Conservation (phyloP, 1,140 invertebrate species). For the Neomicropteryx cornuta region DNA sequence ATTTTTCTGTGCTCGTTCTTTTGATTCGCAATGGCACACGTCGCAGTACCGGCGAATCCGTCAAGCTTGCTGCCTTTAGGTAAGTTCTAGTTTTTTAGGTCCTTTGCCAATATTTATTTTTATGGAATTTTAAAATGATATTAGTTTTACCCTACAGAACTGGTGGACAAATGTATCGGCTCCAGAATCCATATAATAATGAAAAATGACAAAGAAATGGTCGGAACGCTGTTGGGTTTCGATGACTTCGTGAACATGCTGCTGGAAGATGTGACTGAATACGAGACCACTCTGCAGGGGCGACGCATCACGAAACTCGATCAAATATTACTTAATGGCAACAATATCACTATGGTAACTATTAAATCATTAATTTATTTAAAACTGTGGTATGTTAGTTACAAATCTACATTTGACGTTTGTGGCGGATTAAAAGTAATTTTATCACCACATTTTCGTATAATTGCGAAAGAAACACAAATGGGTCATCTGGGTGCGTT, state of each 20-base stretch:
- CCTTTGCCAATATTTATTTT: conserved; percentile 8
- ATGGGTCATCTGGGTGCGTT: conserved; percentile 6
- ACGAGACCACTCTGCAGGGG: conserved; percentile 94
- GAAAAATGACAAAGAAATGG: conserved; percentile 99
- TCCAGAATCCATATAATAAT: conserved; percentile 98
- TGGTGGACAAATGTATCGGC: conserved; percentile 99
- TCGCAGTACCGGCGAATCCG: conserved; percentile 44
- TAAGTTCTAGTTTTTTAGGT: conserved; percentile 21
- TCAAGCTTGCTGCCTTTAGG: conserved; percentile 62
- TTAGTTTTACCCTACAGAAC: no score
- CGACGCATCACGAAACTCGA: conserved; percentile 93
- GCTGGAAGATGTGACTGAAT: conserved; percentile 85
- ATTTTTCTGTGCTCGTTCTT: neutral
- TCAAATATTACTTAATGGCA: conserved; percentile 97
- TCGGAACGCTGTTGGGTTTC: conserved; percentile 94
- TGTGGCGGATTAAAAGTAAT: conserved; percentile 5
- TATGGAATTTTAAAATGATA: conserved; percentile 16
- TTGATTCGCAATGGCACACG: conserved; percentile 13
- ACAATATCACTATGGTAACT: conserved; percentile 95
- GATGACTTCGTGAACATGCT: conserved; percentile 99
- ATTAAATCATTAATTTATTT: conserved; percentile 10
- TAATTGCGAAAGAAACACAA: no score
- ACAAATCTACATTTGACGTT: no score
- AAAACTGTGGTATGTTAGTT: conserved; percentile 5
- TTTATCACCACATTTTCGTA: conserved; percentile 7